Evolutionary conservation across 2,113 vertebrate species (phyloP).

Genomic region (Anolis carolinensis): DNA sequence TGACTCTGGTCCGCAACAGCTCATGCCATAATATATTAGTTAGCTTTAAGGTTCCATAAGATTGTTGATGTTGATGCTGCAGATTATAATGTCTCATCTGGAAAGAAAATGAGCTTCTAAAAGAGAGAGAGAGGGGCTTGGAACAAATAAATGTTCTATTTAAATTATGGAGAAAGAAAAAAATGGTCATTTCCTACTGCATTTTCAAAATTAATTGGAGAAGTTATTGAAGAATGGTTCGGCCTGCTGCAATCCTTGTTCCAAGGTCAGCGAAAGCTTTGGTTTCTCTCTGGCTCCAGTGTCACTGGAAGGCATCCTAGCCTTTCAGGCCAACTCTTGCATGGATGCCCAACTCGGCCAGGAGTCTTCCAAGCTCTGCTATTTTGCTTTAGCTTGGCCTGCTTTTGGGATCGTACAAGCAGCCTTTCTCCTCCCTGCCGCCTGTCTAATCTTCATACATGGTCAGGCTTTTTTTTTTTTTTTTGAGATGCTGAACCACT

Average conservation of each 20-base stretch:
- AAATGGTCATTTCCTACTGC: neutral
- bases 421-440: conserved; percentile 1
- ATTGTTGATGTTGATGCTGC: neutral
- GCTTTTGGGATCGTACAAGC: conserved; percentile 6
- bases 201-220: neutral
- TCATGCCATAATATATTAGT: neutral
- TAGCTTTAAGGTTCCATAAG: neutral
- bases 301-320: conserved; percentile 21
- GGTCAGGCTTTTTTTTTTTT: neutral
- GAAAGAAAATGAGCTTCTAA: neutral
- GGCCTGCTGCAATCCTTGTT: conserved; percentile 24
- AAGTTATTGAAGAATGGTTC: conserved; percentile 34
- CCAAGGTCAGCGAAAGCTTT: conserved; percentile 36
- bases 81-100: neutral
- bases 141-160: conserved; percentile 12
- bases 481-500: conserved; percentile 15
- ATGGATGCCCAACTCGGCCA: conserved; percentile 27
- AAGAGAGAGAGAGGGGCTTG: neutral
- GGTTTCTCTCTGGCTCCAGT: conserved; percentile 18
- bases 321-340: conserved; percentile 31
- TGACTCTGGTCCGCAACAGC: neutral
- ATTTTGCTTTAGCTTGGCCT: neutral
- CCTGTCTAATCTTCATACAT: neutral
- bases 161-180: neutral
- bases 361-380: conserved; percentile 33